phyloP scores from a whole-genome alignment of 2,888 invertebrate genomes.

The Aricia artaxerxes region DNA sequence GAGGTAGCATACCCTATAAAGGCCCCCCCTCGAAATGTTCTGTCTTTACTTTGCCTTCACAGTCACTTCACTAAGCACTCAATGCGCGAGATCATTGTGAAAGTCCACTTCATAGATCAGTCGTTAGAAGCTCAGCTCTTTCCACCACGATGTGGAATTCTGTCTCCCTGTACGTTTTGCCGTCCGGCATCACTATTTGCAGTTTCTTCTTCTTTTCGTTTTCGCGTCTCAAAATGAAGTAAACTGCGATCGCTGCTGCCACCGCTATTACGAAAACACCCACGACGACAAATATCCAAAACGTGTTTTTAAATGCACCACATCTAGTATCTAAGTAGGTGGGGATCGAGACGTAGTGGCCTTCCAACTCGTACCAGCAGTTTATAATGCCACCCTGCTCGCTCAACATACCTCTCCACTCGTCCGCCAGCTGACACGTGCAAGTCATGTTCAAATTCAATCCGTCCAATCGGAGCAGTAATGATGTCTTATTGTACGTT shows the following conservation, averaged over 20 bases:
- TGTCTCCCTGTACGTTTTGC: slow-evolving; percentile 90
- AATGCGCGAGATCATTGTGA: slow-evolving; percentile 3
- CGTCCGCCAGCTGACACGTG: slow-evolving; percentile 73
- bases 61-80: slow-evolving; percentile 5
- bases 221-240: slow-evolving; percentile 70
- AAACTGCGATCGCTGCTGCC: slow-evolving; percentile 69
- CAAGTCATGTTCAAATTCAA: slow-evolving; percentile 82
- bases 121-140: slow-evolving; percentile 89
- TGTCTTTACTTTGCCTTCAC: slow-evolving; percentile 20
- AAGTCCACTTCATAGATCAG: slow-evolving; percentile 80
- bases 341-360: slow-evolving; percentile 63
- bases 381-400: slow-evolving; percentile 63
- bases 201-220: slow-evolving; percentile 81
- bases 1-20: slow-evolving; percentile 55
- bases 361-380: slow-evolving; percentile 69
- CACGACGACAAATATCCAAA: slow-evolving; percentile 74
- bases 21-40: background rate
- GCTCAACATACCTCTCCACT: slow-evolving; percentile 60
- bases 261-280: slow-evolving; percentile 70
- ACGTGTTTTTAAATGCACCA: slow-evolving; percentile 67
- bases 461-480: slow-evolving; percentile 79
- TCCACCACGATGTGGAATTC: slow-evolving; percentile 93
- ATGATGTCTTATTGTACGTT: slow-evolving; percentile 77
- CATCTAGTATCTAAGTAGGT: slow-evolving; percentile 67
- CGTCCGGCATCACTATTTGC: slow-evolving; percentile 89